Percentiles rank a stretch among this genome's conserved stretches.
Conservation (phyloP, 2,888 invertebrate species). For the Antheraea assamensis region DNA sequence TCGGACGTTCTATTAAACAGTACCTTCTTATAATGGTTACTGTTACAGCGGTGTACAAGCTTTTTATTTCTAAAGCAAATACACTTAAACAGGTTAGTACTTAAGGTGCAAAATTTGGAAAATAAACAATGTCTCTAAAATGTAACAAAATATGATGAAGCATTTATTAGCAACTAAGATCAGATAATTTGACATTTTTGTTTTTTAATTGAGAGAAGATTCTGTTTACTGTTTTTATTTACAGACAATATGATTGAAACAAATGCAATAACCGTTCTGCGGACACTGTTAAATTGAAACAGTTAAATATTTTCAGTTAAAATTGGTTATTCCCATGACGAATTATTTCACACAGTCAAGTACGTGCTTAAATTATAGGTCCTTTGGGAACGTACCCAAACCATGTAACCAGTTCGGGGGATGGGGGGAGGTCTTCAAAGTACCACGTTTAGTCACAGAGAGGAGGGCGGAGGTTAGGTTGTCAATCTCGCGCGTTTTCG, state of each 20-base stretch:
- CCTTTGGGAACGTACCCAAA: too few relatives aligned
- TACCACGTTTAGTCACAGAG: too few relatives aligned
- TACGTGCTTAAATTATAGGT: background rate
- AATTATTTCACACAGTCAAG: background rate
- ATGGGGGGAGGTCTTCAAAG: too few relatives aligned
- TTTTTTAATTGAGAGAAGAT: background rate
- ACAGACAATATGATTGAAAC: background rate
- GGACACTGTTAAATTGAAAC: background rate
- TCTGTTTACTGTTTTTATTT: background rate
- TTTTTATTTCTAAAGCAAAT: slow-evolving; percentile 15
- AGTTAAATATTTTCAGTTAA: background rate
- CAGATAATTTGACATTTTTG: too few relatives aligned
- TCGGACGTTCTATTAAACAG: slow-evolving; percentile 15
- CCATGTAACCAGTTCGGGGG: too few relatives aligned
- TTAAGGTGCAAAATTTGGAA: background rate
- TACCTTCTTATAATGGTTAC: slow-evolving; percentile 15
- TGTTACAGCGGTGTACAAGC: slow-evolving; percentile 13
- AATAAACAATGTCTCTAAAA: too few relatives aligned
- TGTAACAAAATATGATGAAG: background rate
- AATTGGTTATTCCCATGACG: background rate
- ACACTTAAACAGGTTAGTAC: slow-evolving; percentile 9
- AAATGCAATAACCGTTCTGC: background rate
- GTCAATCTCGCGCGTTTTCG: too few relatives aligned
- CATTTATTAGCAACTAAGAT: too few relatives aligned
- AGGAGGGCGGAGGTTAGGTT: too few relatives aligned